Base-by-base conservation (phyloP, 2,888 invertebrate genomes). In the Acleris literana region DNA sequence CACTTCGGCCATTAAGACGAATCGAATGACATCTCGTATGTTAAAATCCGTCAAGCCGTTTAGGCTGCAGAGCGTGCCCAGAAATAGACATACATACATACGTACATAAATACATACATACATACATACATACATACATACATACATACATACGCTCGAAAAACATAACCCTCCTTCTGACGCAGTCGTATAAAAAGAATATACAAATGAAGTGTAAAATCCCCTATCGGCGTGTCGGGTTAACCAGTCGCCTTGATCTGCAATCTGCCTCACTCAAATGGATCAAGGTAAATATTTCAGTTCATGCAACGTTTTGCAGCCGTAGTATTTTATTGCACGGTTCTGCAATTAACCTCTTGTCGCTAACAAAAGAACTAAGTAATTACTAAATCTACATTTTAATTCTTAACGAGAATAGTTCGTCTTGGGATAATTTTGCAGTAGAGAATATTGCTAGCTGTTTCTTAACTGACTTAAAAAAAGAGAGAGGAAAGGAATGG, bases 231-330 rank as follows among this genome's bases (percentile, higher is more conserved):
- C 81, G 78, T 82, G 82, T 75, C 72, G 71, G 75, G 78, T n/a
- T 75, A 78, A 57, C 68, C 62, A 69, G 64, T 82, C 72, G 77
- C 88, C 89, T 89, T 88, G 89, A 83, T 87, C 83, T 70, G 79
- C 79, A 81, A 79, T 81, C 80, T 79, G 79, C 78, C 83, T 72
- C 72, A 87, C 83, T 73, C 73, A 87, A 88, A 83, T 82, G 82
- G 85, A 70, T 82, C 90, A 83, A 89, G 90, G 90, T 78, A 74
- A 69, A 81, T 78, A 86, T 87, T 88, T 88, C 85, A 88, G 87
- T 81, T 75, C 80, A 80, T 74, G 79, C 83, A 76, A 78, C 77
- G 79, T 84, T 79, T 84, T 76, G 74, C 69, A 69, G 72, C 73
- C 72, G 77, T 55, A 61, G 72, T 73, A 70, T 74, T 74, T 75